Base-by-base conservation (phyloP, 1,140 invertebrate genomes). In the Drosophila sulfurigaster region DNA sequence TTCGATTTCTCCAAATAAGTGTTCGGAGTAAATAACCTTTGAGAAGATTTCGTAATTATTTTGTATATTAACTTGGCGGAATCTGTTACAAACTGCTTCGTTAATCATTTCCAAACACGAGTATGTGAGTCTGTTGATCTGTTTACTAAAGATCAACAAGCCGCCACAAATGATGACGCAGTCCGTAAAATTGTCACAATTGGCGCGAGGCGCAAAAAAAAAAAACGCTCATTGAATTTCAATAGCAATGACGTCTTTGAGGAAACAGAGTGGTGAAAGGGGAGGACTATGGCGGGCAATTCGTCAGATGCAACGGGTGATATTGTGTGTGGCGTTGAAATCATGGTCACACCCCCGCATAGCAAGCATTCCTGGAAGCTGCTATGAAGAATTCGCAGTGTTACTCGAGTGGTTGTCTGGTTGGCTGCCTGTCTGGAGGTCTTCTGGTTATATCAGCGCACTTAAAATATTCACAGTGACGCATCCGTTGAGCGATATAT, bases 381-480 rank as follows among this genome's bases (percentile, higher is more conserved):
- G 74, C 57, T 48, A 74, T 68, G 73, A 72, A 69, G 81, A 66
- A 59, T 63, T 35, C 58, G 20, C 32, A 60, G 48, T 66, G 45
- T n/a, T 60, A 41, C 59, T 65, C 16, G 70, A 80, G 60, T 88
- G 80, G 77, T 64, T 74, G 57, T 52, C 64, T 35, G 52, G 2
- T 6, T 57, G 54, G 15, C 51, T 54, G n/a, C 3, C 25, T 49
- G 82, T 75, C 62, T 76, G 67, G 70, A 46, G 78, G 69, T 54
- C 69, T 78, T 68, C 57, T 75, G 70, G 75, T 88, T 89, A 89
- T 79, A 89, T 88, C 85, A 78, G 78, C 78, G 32, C 52, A 71
- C 85, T 73, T 85, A 76, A 88, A 88, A 88, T 88, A 88, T 88
- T 74, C 83, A 89, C 74, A 70, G 74, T 88, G 85, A 88, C 85